Evolutionary conservation across 1,140 invertebrate species (phyloP).

Genomic region (Caenorhabditis briggsae): DNA sequence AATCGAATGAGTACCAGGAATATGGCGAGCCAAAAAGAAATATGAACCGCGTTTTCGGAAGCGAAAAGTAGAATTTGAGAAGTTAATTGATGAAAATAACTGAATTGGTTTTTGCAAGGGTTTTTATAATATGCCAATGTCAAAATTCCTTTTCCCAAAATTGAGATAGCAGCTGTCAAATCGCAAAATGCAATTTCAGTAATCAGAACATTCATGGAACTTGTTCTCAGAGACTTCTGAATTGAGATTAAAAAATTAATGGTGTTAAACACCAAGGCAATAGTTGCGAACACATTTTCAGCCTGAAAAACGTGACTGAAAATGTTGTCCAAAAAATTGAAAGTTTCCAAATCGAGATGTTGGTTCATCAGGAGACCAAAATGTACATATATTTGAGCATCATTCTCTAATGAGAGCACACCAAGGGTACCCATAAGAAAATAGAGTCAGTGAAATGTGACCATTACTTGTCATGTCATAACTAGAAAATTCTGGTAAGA

Average conservation of each 20-base stretch:
- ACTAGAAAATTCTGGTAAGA: no score
- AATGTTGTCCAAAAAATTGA: background rate
- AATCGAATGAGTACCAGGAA: background rate
- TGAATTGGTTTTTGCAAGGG: background rate
- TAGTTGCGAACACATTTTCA: background rate
- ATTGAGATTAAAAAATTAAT: background rate
- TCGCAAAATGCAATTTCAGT: background rate
- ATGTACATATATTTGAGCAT: background rate
- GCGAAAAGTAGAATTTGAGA: background rate
- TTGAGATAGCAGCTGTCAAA: background rate
- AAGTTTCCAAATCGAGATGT: background rate
- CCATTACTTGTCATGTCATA: no score
- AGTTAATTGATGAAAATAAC: background rate
- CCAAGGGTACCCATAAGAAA: no score
- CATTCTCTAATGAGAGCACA: no score
- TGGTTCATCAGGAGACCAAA: slow-evolving; percentile 1
- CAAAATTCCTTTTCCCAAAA: background rate
- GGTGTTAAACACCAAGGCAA: background rate
- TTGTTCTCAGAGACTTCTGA: background rate
- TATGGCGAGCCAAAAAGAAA: background rate
- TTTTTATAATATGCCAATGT: background rate
- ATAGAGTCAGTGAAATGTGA: no score
- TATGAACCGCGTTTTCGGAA: background rate
- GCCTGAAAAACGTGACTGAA: background rate
- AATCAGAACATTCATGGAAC: background rate